Base-by-base conservation (phyloP, 1,140 invertebrate species). In the Musca vetustissima region DNA sequence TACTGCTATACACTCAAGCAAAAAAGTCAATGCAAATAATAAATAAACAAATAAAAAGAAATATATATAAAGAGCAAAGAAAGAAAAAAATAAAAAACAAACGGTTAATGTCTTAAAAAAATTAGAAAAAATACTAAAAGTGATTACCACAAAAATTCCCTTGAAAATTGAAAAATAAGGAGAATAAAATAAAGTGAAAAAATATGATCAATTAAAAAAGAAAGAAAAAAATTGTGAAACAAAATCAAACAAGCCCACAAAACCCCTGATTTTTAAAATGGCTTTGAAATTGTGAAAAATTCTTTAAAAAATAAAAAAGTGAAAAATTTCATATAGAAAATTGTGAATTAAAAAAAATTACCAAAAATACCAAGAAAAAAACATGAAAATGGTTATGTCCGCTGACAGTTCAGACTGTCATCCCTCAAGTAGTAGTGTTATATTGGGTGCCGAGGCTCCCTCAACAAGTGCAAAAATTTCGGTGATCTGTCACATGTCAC, bases 391-490 rank as follows among this genome's bases (percentile, higher is more conserved):
- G 80, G 71, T 82, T 19, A 82, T 82, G 80, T 82, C 80, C 69
- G 80, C 80, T 65, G 80, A 82, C 74, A 82, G 80, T 74, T 81
- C 80, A 53, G 78, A 77, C 73, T 76, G 75, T 72, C 75, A 73
- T 71, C 71, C 75, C 25, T 70, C 70, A 47, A 76, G 76, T 67
- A 75, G 71, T 71, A 69, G 32, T 64, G 70, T 52, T 14, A n/a
- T 48, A 55, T 64, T 69, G 72, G 71, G 53, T 32, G 67, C 19
- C 24, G 59, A 64, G 24, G 25, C 15, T 8, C 48, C 22, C 22
- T 22, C 21, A 24, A 61, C 53, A 64, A 72, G 70, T 68, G 73
- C 73, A 67, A 77, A 77, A 66, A 77, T 71, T 72, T 80, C 78
- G 21, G 75, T 77, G 64, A 77, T 77, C 22, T 77, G 78, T 65